phyloP scores from a whole-genome alignment of 2,888 invertebrate species.

The Orgyia antiqua region DNA sequence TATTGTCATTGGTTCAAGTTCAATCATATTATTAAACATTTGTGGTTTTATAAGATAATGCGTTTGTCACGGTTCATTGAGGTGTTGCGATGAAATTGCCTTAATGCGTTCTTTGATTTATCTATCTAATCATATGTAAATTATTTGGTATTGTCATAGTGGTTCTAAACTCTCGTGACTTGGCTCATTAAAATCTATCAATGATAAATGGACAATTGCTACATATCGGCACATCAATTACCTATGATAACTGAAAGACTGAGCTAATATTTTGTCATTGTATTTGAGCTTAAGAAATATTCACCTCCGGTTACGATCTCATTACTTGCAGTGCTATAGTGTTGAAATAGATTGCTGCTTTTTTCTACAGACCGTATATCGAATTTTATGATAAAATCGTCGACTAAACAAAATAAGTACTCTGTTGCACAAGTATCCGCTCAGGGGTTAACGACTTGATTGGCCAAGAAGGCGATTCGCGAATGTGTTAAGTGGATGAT shows the following conservation, averaged over 20 bases:
- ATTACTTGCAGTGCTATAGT: too few relatives aligned
- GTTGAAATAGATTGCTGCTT: too few relatives aligned
- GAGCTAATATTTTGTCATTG: too few relatives aligned
- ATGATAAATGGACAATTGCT: slow-evolving; percentile 34
- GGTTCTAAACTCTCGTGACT: slow-evolving; percentile 30
- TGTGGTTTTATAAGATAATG: slow-evolving; percentile 34
- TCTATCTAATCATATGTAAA: too few relatives aligned
- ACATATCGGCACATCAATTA: slow-evolving; percentile 21
- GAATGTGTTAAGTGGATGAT: slow-evolving; percentile 72
- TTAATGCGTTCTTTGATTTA: too few relatives aligned
- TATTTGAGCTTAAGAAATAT: too few relatives aligned
- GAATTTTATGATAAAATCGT: too few relatives aligned
- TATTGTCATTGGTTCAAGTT: slow-evolving; percentile 22
- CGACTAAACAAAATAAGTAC: slow-evolving; percentile 5
- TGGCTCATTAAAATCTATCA: slow-evolving; percentile 17
- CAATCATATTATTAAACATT: slow-evolving; percentile 42
- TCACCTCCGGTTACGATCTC: too few relatives aligned
- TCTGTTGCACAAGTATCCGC: slow-evolving; percentile 27
- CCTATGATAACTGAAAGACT: too few relatives aligned
- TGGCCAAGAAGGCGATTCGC: slow-evolving; percentile 63
- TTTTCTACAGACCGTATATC: too few relatives aligned
- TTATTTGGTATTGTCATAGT: too few relatives aligned
- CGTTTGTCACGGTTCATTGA: slow-evolving; percentile 35
- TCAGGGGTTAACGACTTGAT: slow-evolving; percentile 69
- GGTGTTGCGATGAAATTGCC: too few relatives aligned